Conservation (phyloP, 2,797 vertebrate genomes). For the Sus cebifrons region DNA sequence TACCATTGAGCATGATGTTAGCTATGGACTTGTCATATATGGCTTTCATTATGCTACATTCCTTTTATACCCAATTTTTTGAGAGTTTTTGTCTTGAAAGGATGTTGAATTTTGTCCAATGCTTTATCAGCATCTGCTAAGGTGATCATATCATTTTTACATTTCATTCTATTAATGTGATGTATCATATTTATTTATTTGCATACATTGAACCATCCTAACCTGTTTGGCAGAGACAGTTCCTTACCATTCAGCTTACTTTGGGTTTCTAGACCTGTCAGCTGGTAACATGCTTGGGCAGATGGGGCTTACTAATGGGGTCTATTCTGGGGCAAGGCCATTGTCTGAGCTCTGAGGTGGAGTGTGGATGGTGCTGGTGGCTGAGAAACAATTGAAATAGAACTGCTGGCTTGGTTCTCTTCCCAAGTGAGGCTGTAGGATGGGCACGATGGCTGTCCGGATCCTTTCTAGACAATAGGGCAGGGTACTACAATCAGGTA, state of each 20-base stretch:
- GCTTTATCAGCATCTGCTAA: neutral
- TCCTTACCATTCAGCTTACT: neutral
- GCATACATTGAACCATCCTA: neutral
- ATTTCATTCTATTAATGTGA: neutral
- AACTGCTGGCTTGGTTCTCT: neutral
- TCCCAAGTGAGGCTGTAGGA: neutral
- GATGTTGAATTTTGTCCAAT: constrained; percentile 22
- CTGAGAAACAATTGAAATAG: neutral
- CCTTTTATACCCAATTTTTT: neutral
- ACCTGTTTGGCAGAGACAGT: neutral
- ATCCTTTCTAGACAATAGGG: neutral
- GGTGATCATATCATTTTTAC: neutral
- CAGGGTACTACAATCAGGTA: neutral
- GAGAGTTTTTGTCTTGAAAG: neutral
- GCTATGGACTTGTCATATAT: neutral
- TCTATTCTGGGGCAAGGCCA: neutral
- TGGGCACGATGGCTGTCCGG: neutral
- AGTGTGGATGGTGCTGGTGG: neutral
- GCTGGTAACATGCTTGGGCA: neutral
- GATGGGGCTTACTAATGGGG: neutral
- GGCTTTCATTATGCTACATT: neutral
- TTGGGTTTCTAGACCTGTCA: neutral
- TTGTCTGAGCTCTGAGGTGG: neutral
- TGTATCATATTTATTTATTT: neutral
- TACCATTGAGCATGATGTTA: neutral